These are phyloP conservation scores for Ganaspis sp. DNA, from an alignment of 1,140 invertebrate genomes.

Conservation along the genomic window DNA sequence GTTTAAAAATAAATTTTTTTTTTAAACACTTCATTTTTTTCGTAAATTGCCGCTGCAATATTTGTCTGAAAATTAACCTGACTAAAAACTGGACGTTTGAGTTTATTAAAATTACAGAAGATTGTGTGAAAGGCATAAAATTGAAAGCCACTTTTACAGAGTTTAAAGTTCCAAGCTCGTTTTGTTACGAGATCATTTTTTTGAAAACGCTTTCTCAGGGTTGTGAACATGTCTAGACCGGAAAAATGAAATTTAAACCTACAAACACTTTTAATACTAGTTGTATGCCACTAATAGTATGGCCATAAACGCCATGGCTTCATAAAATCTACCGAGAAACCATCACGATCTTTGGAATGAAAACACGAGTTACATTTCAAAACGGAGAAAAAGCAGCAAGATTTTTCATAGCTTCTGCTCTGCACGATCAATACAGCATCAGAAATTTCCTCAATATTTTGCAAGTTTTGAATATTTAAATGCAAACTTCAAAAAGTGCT, in stretches of 20 bases:
- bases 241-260: neutral
- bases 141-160: slow-evolving; percentile 31
- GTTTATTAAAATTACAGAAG: neutral
- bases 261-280: neutral
- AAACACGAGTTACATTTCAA: slow-evolving; percentile 1
- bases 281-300: neutral
- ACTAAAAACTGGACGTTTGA: no score
- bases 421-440: neutral
- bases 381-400: neutral
- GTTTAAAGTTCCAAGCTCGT: slow-evolving; percentile 11
- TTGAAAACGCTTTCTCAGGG: neutral
- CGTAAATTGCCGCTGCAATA: no score
- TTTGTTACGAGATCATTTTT: neutral
- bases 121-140: neutral
- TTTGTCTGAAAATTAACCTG: no score
- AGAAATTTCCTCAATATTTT: no score
- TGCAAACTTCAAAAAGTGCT: no score
- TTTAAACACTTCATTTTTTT: no score
- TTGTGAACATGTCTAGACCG: neutral
- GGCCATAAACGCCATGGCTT: slow-evolving; percentile 1
- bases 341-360: neutral
- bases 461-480: no score
- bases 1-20: no score
- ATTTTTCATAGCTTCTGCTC: neutral
- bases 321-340: neutral